These are phyloP conservation scores for Drosophila lowei DNA, from an alignment of 1,140 invertebrate genomes.

Conservation along the genomic window DNA sequence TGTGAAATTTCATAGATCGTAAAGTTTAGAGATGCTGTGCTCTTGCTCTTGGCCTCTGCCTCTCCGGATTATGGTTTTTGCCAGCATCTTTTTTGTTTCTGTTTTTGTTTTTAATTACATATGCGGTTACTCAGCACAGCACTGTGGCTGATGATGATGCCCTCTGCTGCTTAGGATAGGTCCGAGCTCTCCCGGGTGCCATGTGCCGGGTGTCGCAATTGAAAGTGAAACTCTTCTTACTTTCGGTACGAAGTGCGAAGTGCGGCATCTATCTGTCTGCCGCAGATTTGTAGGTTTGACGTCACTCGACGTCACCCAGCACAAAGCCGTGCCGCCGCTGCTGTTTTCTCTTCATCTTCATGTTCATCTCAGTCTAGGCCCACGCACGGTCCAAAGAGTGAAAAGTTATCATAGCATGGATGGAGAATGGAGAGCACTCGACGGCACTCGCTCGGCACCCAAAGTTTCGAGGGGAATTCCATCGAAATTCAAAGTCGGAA, in stretches of 20 bases:
- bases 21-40: constrained; percentile 63
- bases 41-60: constrained; percentile 3
- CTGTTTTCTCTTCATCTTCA: constrained; percentile 3
- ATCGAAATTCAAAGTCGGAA: neutral
- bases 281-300: constrained; percentile 44
- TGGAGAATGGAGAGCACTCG: constrained; percentile 12
- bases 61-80: constrained; percentile 43
- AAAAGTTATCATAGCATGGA: constrained; percentile 27
- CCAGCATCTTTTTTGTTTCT: constrained; percentile 34
- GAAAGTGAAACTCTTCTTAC: constrained; percentile 77
- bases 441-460: constrained; percentile 15
- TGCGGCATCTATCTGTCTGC: neutral
- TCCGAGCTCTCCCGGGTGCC: constrained; percentile 9
- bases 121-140: constrained; percentile 42
- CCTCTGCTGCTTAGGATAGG: constrained; percentile 37
- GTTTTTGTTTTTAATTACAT: constrained; percentile 53
- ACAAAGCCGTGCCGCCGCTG: constrained; percentile 1
- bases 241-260: constrained; percentile 38
- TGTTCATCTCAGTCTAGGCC: neutral
- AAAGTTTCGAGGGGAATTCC: neutral
- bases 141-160: too few species aligned
- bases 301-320: constrained; percentile 6
- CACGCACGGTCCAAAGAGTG: constrained; percentile 23
- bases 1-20: constrained; percentile 76
- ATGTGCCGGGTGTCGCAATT: constrained; percentile 61